Evolutionary conservation across 2,113 vertebrate species (phyloP), one percentile per base, ranked within the genome.

Genomic region (Dipodomys ordii): DNA sequence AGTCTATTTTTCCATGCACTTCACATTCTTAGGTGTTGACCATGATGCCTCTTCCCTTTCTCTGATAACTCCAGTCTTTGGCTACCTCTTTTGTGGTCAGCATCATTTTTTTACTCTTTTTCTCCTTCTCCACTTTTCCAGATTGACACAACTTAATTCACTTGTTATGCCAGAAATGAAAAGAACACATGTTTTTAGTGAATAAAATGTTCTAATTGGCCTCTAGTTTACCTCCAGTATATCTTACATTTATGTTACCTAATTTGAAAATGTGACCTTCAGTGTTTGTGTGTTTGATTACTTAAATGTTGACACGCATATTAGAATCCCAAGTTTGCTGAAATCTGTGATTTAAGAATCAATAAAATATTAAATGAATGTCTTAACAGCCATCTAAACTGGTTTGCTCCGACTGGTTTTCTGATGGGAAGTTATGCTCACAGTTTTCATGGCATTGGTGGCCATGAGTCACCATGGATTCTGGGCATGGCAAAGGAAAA

Each of bases 401-500:
- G 35, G 35, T 87, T 73, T 69, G 28, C 67, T 28, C 28, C n/a
- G 1, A 15, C 65, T 83, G 1, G 10, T 53, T 32, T 74, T 79
- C 72, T 16, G 12, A 30, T 8, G 8, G 3, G 23, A 80, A 30
- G n/a, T 28, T 44, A 39, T 79, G 67, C 23, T 35, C 8, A 22
- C 25, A 3, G 57, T 9, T 0, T 57, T 57, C 53, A 57, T 57
- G 53, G 15, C 15, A 13, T 18, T 57, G 12, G 15, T 57, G 15
- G 6, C 19, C 8, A 0, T 11, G 25, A 16, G n/a, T 25, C 25
- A 64, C 9, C 62, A 64, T 64, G 4, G 28, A 27, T 5, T 16
- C 5, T n/a, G 62, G 32, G 4, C 13, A 2, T 0, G n/a, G 28
- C 0, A 25, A 0, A 46, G 1, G 30, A 20, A 3, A 72, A n/a